These are phyloP conservation scores for Ciona savignyi DNA, from an alignment of 23 tunicate genomes.

Conservation along the genomic window DNA sequence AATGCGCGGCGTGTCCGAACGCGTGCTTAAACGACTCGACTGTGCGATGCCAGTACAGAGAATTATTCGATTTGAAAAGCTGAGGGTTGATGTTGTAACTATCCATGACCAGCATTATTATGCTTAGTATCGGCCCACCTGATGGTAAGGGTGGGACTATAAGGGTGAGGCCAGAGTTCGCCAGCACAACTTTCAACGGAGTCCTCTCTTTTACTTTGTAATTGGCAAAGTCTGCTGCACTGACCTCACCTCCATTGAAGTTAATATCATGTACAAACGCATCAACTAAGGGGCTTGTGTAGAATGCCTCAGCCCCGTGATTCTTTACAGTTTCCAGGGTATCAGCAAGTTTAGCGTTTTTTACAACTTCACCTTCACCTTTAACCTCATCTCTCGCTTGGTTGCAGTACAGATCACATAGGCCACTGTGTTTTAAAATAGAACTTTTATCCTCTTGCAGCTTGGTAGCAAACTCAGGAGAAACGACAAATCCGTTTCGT, in stretches of 20 bases:
- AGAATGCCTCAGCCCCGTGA: conserved; percentile 36
- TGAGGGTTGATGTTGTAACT: conserved; percentile 18
- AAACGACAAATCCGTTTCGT: conserved; percentile 39
- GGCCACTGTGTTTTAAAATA: conserved; percentile 3
- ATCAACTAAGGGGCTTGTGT: conserved; percentile 28
- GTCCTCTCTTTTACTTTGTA: conserved; percentile 35
- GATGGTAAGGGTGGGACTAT: conserved; percentile 67
- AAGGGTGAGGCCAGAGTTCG: conserved; percentile 20
- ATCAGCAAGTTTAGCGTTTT: conserved; percentile 35
- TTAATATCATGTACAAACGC: conserved; percentile 37
- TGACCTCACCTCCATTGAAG: conserved; percentile 23
- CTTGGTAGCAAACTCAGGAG: conserved; percentile 16
- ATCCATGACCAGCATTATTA: conserved; percentile 65
- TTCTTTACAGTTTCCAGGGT: conserved; percentile 42
- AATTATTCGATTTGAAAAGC: conserved; percentile 8
- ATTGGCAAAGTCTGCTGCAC: conserved; percentile 22
- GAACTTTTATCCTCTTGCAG: conserved; percentile 18
- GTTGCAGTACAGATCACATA: conserved; percentile 57
- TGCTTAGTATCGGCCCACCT: conserved; percentile 71
- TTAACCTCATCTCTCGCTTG: conserved; percentile 25
- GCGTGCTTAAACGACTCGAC: conserved; percentile 78
- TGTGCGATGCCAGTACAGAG: conserved; percentile 73
- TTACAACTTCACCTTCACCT: conserved; percentile 30
- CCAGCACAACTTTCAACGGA: conserved; percentile 28
- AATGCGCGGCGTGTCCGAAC: conserved; percentile 28